Conservation (phyloP, 2,888 invertebrate species). For the Ischnura elegans region DNA sequence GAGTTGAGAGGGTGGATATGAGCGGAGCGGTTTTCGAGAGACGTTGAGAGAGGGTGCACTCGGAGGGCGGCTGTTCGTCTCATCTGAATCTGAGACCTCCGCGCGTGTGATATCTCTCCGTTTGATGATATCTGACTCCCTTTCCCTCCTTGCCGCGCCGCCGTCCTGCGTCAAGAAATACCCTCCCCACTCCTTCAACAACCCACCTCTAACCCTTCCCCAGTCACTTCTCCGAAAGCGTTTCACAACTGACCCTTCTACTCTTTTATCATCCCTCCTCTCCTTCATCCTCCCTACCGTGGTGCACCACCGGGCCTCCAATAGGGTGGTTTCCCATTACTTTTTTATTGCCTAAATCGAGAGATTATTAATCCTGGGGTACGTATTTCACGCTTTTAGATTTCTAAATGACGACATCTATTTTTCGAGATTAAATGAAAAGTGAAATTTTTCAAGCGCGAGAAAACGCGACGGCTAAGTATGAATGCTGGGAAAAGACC, state of each 20-base stretch:
- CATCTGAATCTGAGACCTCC: slow-evolving; percentile 39
- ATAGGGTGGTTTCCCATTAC: too few relatives aligned
- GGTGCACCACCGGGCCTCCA: neutral
- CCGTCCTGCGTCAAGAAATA: neutral
- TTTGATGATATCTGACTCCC: slow-evolving; percentile 43
- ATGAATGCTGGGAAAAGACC: too few relatives aligned
- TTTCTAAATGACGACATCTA: too few relatives aligned
- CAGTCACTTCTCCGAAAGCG: neutral
- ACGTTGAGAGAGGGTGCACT: neutral
- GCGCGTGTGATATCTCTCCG: neutral
- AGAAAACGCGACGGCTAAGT: too few relatives aligned
- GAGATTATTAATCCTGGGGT: too few relatives aligned
- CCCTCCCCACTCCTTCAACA: neutral
- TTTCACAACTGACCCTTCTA: neutral
- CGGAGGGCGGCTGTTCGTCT: neutral
- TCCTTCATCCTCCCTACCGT: neutral
- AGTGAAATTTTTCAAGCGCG: too few relatives aligned
- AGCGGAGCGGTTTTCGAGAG: neutral
- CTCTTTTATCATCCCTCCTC: neutral
- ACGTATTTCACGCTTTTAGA: too few relatives aligned
- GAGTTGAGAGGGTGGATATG: neutral
- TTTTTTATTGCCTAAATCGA: too few relatives aligned
- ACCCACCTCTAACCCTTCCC: neutral
- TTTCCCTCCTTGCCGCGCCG: neutral
- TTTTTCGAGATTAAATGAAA: too few relatives aligned